These are phyloP conservation scores for Pleuronectes platessa DNA, from an alignment of 2,113 vertebrate species.

Conservation along the genomic window DNA sequence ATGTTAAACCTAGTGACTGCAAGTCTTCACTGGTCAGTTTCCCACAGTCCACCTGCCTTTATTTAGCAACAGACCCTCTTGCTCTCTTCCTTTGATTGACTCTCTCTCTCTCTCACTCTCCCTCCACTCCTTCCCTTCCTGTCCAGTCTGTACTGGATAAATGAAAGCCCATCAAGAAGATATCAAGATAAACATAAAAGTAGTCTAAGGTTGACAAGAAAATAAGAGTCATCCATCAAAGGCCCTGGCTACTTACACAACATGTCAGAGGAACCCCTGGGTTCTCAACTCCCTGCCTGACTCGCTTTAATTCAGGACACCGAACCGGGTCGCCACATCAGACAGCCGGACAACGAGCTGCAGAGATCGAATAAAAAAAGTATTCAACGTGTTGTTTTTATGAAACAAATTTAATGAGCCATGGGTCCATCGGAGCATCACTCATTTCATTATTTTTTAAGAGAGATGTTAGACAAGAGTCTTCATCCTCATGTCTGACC, in stretches of 20 bases:
- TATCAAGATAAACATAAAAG: conserved; percentile 82
- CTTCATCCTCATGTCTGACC: conserved; percentile 50
- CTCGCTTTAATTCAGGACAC: conserved; percentile 61
- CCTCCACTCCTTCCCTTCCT: conserved; percentile 13
- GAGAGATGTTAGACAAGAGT: conserved; percentile 13
- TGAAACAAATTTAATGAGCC: conserved; percentile 7
- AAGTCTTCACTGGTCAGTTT: neutral
- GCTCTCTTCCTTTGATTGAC: conserved; percentile 10
- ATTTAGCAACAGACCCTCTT: neutral
- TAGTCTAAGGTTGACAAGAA: conserved; percentile 78
- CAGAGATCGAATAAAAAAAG: neutral
- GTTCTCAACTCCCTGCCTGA: conserved; percentile 36
- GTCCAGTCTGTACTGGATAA: conserved; percentile 62
- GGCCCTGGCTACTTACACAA: conserved; percentile 66
- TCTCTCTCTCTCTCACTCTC: conserved; percentile 1
- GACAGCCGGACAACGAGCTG: conserved; percentile 32
- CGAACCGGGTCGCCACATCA: conserved; percentile 64
- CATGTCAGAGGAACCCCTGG: conserved; percentile 69
- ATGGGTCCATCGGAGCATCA: neutral
- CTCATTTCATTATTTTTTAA: neutral
- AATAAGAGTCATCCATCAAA: conserved; percentile 83
- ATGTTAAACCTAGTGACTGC: neutral
- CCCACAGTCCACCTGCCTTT: conserved; percentile 3
- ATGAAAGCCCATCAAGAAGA: conserved; percentile 76
- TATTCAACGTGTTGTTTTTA: neutral